Percentiles rank a stretch among this genome's conserved stretches.
Evolutionary conservation across 2,888 invertebrate species (phyloP).

Genomic region (Cabera pusaria): DNA sequence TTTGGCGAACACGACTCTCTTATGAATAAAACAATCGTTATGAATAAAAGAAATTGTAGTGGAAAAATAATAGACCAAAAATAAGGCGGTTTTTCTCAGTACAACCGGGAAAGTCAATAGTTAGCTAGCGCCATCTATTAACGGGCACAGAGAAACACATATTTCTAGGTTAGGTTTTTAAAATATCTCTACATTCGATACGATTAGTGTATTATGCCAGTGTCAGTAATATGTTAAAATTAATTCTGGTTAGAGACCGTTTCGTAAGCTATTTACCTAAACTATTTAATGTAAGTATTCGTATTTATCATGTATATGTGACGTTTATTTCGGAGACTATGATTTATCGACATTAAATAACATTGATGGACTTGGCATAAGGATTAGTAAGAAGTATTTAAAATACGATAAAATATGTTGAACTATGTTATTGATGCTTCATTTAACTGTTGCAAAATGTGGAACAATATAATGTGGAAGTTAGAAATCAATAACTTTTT

Average conservation of each 20-base stretch:
- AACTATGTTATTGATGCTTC: not conserved
- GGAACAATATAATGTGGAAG: too few relatives aligned
- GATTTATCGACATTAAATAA: slow-evolving; percentile 15
- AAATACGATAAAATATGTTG: slow-evolving; percentile 6
- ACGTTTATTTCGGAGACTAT: slow-evolving; percentile 13
- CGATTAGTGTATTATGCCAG: slow-evolving; percentile 16
- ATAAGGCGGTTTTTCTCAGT: slow-evolving; percentile 5
- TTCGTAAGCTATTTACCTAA: too few relatives aligned
- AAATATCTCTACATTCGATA: too few relatives aligned
- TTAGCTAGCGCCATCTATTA: slow-evolving; percentile 27
- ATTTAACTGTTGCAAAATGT: too few relatives aligned
- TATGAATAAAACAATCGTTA: slow-evolving; percentile 27
- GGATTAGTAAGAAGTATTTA: slow-evolving; percentile 2
- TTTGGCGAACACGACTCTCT: slow-evolving; percentile 11
- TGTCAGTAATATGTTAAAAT: too few relatives aligned
- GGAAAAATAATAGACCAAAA: slow-evolving; percentile 12
- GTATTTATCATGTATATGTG: too few relatives aligned
- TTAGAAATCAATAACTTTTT: slow-evolving; percentile 9
- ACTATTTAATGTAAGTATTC: too few relatives aligned
- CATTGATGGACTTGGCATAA: slow-evolving; percentile 16
- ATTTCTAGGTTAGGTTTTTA: slow-evolving; percentile 22
- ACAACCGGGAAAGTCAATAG: slow-evolving; percentile 21
- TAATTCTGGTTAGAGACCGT: too few relatives aligned
- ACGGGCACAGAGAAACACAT: slow-evolving; percentile 4
- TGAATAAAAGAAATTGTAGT: slow-evolving; percentile 23